Conservation (phyloP, 2,113 vertebrate genomes). For the Talpa occidentalis region DNA sequence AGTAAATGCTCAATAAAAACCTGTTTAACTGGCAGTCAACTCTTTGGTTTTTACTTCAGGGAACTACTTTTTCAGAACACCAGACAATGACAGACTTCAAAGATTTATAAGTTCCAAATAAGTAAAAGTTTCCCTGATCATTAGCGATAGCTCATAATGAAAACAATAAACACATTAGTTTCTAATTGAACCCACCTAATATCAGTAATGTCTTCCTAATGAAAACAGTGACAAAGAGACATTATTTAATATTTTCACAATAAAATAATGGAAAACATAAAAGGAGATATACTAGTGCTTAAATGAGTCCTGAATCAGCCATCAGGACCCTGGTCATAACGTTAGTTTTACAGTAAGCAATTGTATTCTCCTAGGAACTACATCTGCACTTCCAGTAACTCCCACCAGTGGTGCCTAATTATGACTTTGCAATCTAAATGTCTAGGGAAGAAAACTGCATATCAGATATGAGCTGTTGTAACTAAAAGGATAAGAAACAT, state of each 20-base stretch:
- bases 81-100: not conserved
- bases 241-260: conserved; percentile 26
- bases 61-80: not conserved
- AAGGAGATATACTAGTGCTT: not conserved
- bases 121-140: not conserved
- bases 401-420: not conserved
- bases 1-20: conserved; percentile 4
- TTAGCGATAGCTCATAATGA: not conserved
- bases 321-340: not conserved
- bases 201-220: conserved; percentile 15
- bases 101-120: not conserved
- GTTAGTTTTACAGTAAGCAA: not conserved
- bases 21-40: not conserved
- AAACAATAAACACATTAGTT: not conserved
- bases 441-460: not conserved
- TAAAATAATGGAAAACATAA: not conserved
- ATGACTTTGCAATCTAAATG: not conserved
- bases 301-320: not conserved
- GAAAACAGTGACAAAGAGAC: not conserved
- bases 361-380: not conserved
- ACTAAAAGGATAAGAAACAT: not conserved
- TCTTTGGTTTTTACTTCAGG: not conserved
- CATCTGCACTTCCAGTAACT: not conserved
- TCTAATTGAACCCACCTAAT: not conserved
- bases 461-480: not conserved